These are phyloP conservation scores for Trididemnum miniatum DNA, from an alignment of 23 tunicate species.

Conservation along the genomic window DNA sequence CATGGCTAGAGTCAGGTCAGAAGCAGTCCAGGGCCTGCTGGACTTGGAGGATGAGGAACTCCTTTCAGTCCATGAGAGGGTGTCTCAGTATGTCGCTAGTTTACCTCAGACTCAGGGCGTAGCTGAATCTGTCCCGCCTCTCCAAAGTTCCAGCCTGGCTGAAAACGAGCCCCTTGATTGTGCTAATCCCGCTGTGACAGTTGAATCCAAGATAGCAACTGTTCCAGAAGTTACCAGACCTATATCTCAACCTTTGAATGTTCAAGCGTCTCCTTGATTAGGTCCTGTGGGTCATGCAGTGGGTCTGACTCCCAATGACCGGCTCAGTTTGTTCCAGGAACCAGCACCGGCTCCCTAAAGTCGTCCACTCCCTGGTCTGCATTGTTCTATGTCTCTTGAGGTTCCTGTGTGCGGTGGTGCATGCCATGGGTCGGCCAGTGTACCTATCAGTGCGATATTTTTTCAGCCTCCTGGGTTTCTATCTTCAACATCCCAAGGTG, in stretches of 20 bases:
- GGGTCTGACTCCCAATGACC: neutral
- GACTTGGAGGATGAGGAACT: slow-evolving; percentile 12
- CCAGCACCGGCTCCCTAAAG: neutral
- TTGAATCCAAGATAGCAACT: neutral
- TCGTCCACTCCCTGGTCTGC: neutral
- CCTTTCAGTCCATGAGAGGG: slow-evolving; percentile 6
- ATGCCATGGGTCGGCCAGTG: neutral
- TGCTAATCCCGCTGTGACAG: neutral
- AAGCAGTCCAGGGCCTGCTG: slow-evolving; percentile 5
- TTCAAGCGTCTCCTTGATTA: neutral
- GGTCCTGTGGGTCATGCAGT: neutral
- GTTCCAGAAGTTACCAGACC: neutral
- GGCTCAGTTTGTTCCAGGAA: neutral
- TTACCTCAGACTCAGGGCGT: neutral
- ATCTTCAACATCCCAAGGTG: neutral
- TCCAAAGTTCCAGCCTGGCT: neutral
- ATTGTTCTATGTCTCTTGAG: neutral
- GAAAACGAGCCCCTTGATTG: neutral
- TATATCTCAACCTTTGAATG: neutral
- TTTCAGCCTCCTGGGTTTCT: neutral
- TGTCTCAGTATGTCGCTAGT: neutral
- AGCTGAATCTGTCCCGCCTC: neutral
- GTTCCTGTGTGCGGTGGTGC: neutral
- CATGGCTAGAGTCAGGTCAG: neutral
- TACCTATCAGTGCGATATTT: neutral